Conservation (phyloP, 1,140 invertebrate species). For the Achatina immaculata region DNA sequence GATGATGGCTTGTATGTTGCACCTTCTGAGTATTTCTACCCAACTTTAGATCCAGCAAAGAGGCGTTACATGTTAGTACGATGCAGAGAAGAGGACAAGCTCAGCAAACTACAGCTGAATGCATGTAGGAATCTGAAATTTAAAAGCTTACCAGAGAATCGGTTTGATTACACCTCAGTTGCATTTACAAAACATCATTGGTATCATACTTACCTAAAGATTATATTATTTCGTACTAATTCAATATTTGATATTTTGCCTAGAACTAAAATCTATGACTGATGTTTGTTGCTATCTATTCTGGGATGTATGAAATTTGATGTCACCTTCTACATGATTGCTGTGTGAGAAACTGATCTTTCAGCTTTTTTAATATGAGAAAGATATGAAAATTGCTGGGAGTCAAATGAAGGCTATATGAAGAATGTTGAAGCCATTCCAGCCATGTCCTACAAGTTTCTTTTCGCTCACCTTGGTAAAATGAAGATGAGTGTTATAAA, state of each 20-base stretch:
- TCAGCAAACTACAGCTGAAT: conserved; percentile 51
- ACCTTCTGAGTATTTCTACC: conserved; percentile 65
- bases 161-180: conserved; percentile 44
- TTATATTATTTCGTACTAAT: conserved; percentile 46
- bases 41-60: conserved; percentile 62
- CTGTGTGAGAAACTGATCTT: too few relatives aligned
- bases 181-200: conserved; percentile 67
- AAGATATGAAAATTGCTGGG: too few relatives aligned
- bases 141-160: conserved; percentile 43
- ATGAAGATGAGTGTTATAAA: too few relatives aligned
- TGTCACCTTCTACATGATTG: too few relatives aligned
- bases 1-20: conserved; percentile 54
- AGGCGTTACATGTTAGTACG: conserved; percentile 52
- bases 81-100: conserved; percentile 51
- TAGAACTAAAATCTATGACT: conserved; percentile 50
- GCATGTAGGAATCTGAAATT: conserved; percentile 61
- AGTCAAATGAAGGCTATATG: too few relatives aligned
- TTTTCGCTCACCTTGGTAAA: too few relatives aligned
- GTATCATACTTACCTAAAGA: conserved; percentile 65
- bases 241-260: conserved; percentile 56
- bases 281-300: not conserved
- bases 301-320: too few relatives aligned
- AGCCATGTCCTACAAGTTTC: too few relatives aligned
- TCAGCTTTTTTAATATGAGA: too few relatives aligned
- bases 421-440: too few relatives aligned